These are phyloP conservation scores for Yponomeuta malinellus DNA, from an alignment of 2,888 invertebrate genomes.

Conservation along the genomic window DNA sequence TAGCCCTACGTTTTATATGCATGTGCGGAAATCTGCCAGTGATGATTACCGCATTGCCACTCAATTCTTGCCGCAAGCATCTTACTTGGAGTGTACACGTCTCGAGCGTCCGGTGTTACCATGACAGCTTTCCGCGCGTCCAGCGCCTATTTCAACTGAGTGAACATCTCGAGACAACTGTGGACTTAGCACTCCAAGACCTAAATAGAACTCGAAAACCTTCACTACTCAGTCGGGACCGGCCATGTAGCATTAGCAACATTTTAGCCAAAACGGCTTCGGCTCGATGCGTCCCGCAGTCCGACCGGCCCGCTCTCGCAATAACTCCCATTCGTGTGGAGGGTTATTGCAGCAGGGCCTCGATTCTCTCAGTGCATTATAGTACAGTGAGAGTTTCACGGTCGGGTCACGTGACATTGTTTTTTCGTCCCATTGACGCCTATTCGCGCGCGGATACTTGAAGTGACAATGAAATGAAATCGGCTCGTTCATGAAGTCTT, in stretches of 20 bases:
- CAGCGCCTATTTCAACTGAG: slow-evolving; percentile 17
- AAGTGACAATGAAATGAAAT: too few species aligned
- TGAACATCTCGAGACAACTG: background rate
- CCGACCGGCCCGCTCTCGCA: background rate
- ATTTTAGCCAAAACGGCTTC: slow-evolving; percentile 28
- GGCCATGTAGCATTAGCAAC: slow-evolving; percentile 10
- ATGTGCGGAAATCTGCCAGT: slow-evolving; percentile 14
- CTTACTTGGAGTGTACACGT: background rate
- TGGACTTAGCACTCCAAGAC: background rate
- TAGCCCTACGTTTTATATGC: background rate
- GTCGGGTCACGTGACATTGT: too few species aligned
- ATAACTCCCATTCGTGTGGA: background rate
- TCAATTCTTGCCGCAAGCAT: background rate
- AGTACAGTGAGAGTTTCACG: too few species aligned
- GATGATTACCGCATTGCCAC: background rate
- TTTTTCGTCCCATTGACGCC: too few species aligned
- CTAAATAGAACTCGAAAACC: background rate
- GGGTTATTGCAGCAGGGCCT: background rate
- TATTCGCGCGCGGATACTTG: too few species aligned
- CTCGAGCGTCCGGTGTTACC: background rate
- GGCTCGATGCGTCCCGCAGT: slow-evolving; percentile 29
- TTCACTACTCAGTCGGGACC: slow-evolving; percentile 1
- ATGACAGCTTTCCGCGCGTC: slow-evolving; percentile 10
- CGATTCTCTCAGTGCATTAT: too few species aligned
- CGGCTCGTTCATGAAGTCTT: too few species aligned